phyloP scores from a whole-genome alignment of 1,140 invertebrate genomes.

The Drosophila nigromelanica region DNA sequence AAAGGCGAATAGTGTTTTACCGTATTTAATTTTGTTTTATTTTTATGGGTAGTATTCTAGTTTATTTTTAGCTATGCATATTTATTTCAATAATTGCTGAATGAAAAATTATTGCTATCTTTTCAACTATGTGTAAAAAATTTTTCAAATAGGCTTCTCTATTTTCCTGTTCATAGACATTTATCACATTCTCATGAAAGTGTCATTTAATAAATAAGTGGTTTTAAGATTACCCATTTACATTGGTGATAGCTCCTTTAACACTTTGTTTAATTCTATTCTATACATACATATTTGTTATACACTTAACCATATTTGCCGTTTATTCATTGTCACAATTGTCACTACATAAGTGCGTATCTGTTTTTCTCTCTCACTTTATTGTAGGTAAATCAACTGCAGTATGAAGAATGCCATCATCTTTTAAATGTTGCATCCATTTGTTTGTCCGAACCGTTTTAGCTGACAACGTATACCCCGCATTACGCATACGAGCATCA shows the following conservation, averaged over 20 bases:
- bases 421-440: slow-evolving; percentile 53
- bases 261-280: slow-evolving; percentile 13
- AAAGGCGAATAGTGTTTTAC: slow-evolving; percentile 3
- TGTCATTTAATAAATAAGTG: no score
- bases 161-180: no score
- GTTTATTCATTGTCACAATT: slow-evolving; percentile 37
- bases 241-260: slow-evolving; percentile 1
- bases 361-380: slow-evolving; percentile 45
- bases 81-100: not conserved
- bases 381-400: slow-evolving; percentile 58
- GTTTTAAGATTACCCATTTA: not conserved
- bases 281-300: slow-evolving; percentile 1
- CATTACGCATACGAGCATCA: slow-evolving; percentile 34
- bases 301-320: slow-evolving; percentile 7
- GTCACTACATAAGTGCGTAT: slow-evolving; percentile 58
- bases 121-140: not conserved
- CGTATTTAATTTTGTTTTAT: no score
- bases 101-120: not conserved
- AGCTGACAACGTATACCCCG: slow-evolving; percentile 39
- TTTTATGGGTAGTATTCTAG: no score
- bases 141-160: no score
- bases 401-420: slow-evolving; percentile 39
- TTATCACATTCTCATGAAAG: no score
- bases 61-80: slow-evolving; percentile 22
- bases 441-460: slow-evolving; percentile 45